Evolutionary conservation across 2,888 invertebrate genomes (phyloP), one percentile per base, ranked within the genome.

Genomic region (Molorchus minor): DNA sequence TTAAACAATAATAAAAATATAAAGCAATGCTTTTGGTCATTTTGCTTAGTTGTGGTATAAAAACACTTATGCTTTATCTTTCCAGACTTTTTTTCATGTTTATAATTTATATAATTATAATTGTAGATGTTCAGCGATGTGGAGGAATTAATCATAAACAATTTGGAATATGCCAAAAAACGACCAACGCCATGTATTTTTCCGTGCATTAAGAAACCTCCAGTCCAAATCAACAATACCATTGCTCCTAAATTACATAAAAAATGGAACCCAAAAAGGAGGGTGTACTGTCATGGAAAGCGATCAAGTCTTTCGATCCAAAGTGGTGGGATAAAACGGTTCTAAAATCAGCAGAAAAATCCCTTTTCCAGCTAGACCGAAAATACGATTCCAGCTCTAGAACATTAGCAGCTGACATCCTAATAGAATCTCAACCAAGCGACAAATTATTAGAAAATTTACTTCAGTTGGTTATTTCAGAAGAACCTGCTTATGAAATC

Each of bases 201-300:
- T 93, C 25, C 82, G 90, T 52, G 88, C 89, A 0, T 77, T 93
- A 35, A 87, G 88, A 67, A 93, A 93, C 80, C 82, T 93, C 0
- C 84, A 84, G 51, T 84, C 87, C 46, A 81, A 83, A 10, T 78
- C 80, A 1, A 86, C 88, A 0, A 79, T 90, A n/a, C 84, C 87
- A 2, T 75, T 81, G 0, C 78, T 93, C 1, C 71, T 92, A 4
- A 75, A 84, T 15, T 80, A 84, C 65, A 85, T 87, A 0, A 76
- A 82, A 57, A 80, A 82, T 7, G 84, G 84, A 1, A 83, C 80
- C 7, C 81, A 81, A 45, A 80, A 84, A n/a, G 25, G 82, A 86
- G 17, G 84, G 86, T 7, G 85, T 89, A 1, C 84, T 87, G 2
- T 88, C 91, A 0, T 85, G 92, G 83, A 87, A 88, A 73, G 87